Base-by-base conservation (phyloP, 2,797 vertebrate species). In the Hypotaenidia okinawae region DNA sequence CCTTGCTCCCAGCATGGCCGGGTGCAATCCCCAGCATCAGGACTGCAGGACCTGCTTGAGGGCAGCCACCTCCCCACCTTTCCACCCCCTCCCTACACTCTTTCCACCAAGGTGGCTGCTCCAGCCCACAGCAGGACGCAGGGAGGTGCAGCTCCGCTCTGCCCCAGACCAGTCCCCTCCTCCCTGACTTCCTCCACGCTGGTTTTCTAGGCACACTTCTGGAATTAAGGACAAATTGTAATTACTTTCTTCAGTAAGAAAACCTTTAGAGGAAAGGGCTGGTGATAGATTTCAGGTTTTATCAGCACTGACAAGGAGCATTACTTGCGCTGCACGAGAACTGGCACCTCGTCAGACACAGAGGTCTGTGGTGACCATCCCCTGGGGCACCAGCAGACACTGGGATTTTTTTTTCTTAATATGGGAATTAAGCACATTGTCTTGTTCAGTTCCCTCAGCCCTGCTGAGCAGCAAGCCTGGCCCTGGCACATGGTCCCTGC, bases 221-320 rank as follows among this genome's bases (percentile, higher is more conserved):
- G 90, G 83, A 96, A 95, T 95, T 96, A 96, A 94, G 92, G 90
- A 89, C 93, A 93, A 97, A 94, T 91, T 90, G 96, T 97, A 96
- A 97, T 97, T 97, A 96, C 96, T 96, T 95, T 96, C 79, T 72
- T 76, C 6, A 0, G 89, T 78, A 91, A 88, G 33, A 78, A 94
- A 97, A 84, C 94, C 95, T 96, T 86, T 67, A 91, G 95, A 96
- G 92, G 83, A 75, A 93, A 96, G 94, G 95, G 83, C 69, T 39
- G 35, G 75, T 97, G 97, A 97, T 92, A 91, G 94, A 97, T 96
- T 89, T 70, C 81, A 66, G 94, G 76, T 55, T 96, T 97, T 94
- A 97, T 97, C 22, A 1, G 87, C 94, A 96, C 96, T 97, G 97
- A 98, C 97, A 97, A 90, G 90, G 88, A 95, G 96, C 93, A 94